These are phyloP conservation scores for Dolichoris vasculosae DNA, from an alignment of 1,140 invertebrate species.

Conservation along the genomic window DNA sequence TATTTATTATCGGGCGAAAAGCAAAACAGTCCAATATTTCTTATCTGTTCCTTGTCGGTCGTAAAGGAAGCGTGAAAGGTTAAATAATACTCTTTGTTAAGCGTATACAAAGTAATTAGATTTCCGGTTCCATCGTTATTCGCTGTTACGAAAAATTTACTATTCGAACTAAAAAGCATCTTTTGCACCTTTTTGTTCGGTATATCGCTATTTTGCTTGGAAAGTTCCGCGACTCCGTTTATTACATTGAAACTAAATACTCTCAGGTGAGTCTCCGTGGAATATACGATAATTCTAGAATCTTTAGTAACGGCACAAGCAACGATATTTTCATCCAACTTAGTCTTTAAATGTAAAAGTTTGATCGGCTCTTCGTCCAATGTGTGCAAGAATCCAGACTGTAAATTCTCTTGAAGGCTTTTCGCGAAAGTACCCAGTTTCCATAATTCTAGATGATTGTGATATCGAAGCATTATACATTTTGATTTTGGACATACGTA, in stretches of 20 bases:
- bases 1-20: slow-evolving; percentile 78
- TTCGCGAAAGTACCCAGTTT: slow-evolving; percentile 73
- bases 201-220: slow-evolving; percentile 61
- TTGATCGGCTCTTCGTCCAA: slow-evolving; percentile 79
- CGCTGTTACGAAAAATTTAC: slow-evolving; percentile 66
- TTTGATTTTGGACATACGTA: slow-evolving; percentile 76
- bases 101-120: slow-evolving; percentile 62
- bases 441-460: slow-evolving; percentile 80
- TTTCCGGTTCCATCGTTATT: slow-evolving; percentile 59
- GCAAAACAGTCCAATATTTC: slow-evolving; percentile 59
- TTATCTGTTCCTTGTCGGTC: slow-evolving; percentile 62
- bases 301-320: slow-evolving; percentile 81
- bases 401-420: slow-evolving; percentile 57
- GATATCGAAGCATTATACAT: slow-evolving; percentile 81
- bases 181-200: slow-evolving; percentile 64
- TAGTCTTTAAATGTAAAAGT: slow-evolving; percentile 78
- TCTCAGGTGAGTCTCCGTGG: slow-evolving; percentile 79
- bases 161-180: slow-evolving; percentile 69
- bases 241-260: slow-evolving; percentile 80
- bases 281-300: slow-evolving; percentile 83
- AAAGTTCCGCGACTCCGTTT: slow-evolving; percentile 64
- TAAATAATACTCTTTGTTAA: slow-evolving; percentile 63
- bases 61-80: slow-evolving; percentile 59
- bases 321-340: slow-evolving; percentile 78
- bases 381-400: slow-evolving; percentile 59